Conservation (phyloP, 2,888 invertebrate species). For the Celastrina argiolus region DNA sequence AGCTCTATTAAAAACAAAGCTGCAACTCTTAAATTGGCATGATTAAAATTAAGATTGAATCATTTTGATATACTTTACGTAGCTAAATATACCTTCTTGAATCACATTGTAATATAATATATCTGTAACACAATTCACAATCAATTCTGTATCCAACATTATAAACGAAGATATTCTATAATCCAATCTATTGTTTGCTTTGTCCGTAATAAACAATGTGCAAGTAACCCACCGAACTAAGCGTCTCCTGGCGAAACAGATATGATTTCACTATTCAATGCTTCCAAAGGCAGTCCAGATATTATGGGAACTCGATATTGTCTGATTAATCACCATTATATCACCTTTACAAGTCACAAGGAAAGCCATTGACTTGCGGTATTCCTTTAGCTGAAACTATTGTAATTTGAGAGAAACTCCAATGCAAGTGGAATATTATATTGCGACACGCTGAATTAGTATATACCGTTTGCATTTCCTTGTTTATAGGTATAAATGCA, state of each 20-base stretch:
- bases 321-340: slow-evolving; percentile 4
- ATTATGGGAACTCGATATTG: slow-evolving; percentile 7
- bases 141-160: neutral
- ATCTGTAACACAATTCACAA: neutral
- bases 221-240: slow-evolving; percentile 6
- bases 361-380: neutral
- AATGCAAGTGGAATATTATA: neutral
- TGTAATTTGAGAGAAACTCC: neutral
- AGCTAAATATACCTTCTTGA: too few relatives aligned
- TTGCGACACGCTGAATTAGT: neutral
- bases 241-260: slow-evolving; percentile 14
- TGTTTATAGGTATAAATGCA: neutral
- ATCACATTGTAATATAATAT: neutral
- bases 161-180: slow-evolving; percentile 7
- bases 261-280: slow-evolving; percentile 24
- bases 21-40: too few relatives aligned
- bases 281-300: slow-evolving; percentile 7
- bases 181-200: slow-evolving; percentile 9
- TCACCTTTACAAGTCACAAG: slow-evolving; percentile 4
- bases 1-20: too few relatives aligned
- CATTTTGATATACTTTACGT: too few relatives aligned
- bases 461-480: neutral
- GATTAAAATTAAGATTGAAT: too few relatives aligned
- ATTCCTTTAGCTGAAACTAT: slow-evolving; percentile 11
- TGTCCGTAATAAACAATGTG: slow-evolving; percentile 19